Conservation (phyloP, 2,888 invertebrate species). For the Ecdyonurus torrentis region DNA sequence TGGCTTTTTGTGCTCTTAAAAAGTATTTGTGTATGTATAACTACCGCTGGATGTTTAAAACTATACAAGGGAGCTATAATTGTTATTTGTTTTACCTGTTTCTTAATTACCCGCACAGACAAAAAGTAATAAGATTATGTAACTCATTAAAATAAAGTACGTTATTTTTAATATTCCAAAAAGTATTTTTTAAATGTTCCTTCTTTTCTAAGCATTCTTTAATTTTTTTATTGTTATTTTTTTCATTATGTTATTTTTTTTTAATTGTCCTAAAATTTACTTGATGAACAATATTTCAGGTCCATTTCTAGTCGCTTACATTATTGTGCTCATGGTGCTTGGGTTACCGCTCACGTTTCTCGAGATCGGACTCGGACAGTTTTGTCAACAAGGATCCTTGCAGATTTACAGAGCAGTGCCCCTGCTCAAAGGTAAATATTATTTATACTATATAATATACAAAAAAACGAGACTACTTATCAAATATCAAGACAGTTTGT, state of each 20-base stretch:
- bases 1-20: too few species aligned
- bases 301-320: conserved; percentile 34
- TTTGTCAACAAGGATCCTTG: conserved; percentile 45
- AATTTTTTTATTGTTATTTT: too few species aligned
- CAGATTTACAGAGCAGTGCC: conserved; percentile 48
- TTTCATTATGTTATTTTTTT: not conserved
- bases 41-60: too few species aligned
- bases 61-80: too few species aligned
- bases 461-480: too few species aligned
- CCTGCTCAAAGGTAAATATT: conserved; percentile 43
- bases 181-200: not conserved
- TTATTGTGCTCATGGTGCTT: conserved; percentile 30
- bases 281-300: conserved; percentile 19
- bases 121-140: not conserved
- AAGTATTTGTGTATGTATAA: too few species aligned
- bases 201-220: too few species aligned
- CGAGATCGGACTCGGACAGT: conserved; percentile 43
- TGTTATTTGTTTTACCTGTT: too few species aligned
- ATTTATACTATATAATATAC: too few species aligned
- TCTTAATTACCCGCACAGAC: too few species aligned
- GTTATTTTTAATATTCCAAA: not conserved
- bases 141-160: too few species aligned
- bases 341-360: conserved; percentile 40
- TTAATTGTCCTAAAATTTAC: not conserved
- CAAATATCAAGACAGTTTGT: too few species aligned